A percentile compares a stretch with the other conserved stretches of the same genome.
Evolutionary conservation across 2,797 vertebrate species (phyloP).

Genomic region (Notolepis coatsorum): DNA sequence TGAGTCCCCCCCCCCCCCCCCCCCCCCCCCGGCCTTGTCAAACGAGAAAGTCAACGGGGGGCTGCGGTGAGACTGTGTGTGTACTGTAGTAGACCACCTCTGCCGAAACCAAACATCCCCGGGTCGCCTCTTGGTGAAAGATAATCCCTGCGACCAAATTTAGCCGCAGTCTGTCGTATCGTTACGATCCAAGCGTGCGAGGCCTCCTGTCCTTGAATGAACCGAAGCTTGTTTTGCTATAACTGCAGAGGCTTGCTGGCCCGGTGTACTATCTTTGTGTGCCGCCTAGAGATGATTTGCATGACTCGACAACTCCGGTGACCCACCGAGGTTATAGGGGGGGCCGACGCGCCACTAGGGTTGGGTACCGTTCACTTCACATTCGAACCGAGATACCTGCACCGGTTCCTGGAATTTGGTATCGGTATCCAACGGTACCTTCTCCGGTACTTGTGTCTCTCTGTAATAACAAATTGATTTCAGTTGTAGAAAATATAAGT

Average conservation of each 20-base stretch:
- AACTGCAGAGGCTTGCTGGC: not conserved
- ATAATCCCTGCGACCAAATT: not conserved
- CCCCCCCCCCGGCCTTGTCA: constrained; percentile 35
- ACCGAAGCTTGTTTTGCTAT: not conserved
- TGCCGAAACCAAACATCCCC: constrained; percentile 40
- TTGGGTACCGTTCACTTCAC: too few species aligned
- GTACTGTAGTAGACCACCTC: constrained; percentile 26
- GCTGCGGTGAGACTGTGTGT: constrained; percentile 26
- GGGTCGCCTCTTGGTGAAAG: constrained; percentile 22
- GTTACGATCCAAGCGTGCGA: constrained; percentile 3
- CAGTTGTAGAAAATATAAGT: too few species aligned
- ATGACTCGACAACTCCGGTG: not conserved
- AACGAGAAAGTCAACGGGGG: constrained; percentile 20
- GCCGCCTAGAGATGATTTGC: not conserved
- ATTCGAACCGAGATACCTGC: too few species aligned
- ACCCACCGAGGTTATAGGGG: not conserved
- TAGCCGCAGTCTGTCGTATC: not conserved
- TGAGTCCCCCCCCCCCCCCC: constrained; percentile 14
- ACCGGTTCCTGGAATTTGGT: too few species aligned
- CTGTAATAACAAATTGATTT: too few species aligned
- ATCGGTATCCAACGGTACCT: too few species aligned
- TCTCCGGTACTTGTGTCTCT: too few species aligned
- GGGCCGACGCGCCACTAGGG: not conserved
- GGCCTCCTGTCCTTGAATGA: not conserved
- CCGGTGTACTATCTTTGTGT: not conserved